Percentiles rank a stretch among this genome's conserved stretches.
Evolutionary conservation across 2,113 vertebrate species (phyloP).

Genomic region (Podarcis cretensis): DNA sequence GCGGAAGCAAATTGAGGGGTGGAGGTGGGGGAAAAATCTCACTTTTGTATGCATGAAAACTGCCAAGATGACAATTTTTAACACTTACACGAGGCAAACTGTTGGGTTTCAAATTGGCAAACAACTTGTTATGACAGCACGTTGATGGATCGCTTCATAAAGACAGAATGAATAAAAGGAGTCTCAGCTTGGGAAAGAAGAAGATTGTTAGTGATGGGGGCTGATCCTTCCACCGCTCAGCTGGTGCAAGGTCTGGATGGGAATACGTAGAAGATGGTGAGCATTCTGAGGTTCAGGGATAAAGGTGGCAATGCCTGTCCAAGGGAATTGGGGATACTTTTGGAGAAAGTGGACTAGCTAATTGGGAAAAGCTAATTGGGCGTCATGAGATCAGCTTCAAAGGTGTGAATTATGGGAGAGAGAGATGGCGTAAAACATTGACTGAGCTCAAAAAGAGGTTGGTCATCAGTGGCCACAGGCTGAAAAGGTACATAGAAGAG

Average conservation of each 20-base stretch:
- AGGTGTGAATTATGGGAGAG: too few relatives aligned
- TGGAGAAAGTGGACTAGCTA: too few relatives aligned
- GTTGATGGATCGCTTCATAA: constrained; percentile 72
- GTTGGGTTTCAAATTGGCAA: constrained; percentile 76
- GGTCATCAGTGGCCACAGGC: too few relatives aligned
- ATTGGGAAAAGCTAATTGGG: not conserved
- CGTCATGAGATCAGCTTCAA: not conserved
- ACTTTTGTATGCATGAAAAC: constrained; percentile 59
- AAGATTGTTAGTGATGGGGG: constrained; percentile 35
- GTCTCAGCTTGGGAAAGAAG: constrained; percentile 54
- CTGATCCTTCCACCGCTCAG: not conserved
- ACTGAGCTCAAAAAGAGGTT: too few relatives aligned
- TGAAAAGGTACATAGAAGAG: too few relatives aligned
- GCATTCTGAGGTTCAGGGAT: not conserved
- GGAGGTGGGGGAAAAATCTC: constrained; percentile 39
- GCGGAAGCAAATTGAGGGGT: constrained; percentile 44
- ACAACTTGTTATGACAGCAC: constrained; percentile 75
- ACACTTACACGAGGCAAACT: constrained; percentile 77
- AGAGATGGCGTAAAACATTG: too few relatives aligned
- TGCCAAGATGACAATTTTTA: constrained; percentile 75
- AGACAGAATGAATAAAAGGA: constrained; percentile 70
- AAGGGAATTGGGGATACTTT: too few relatives aligned
- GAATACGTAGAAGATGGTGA: not conserved
- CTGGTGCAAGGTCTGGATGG: constrained; percentile 32
- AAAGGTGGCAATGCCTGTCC: not conserved